phyloP scores from a whole-genome alignment of 2,797 vertebrate genomes.

The Microchirus variegatus region DNA sequence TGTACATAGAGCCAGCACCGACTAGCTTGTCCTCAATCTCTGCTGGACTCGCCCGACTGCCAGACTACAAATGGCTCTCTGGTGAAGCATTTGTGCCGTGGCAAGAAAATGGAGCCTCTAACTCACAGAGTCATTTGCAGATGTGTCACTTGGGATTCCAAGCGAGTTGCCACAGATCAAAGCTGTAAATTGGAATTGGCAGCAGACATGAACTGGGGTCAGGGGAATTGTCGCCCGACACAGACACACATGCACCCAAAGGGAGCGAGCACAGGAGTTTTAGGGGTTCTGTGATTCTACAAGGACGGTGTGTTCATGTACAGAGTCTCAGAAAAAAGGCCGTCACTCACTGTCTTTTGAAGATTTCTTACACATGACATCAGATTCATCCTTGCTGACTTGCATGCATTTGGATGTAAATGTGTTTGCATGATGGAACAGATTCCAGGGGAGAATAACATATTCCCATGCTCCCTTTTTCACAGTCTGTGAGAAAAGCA shows the following conservation, averaged over 20 bases:
- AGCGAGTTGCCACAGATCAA: conserved; percentile 73
- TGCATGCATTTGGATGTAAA: conserved; percentile 26
- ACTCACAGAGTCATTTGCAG: conserved; percentile 83
- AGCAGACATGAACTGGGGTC: conserved; percentile 79
- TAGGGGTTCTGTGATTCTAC: conserved; percentile 35
- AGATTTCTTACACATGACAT: conserved; percentile 29
- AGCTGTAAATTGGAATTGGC: conserved; percentile 83
- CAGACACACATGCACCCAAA: conserved; percentile 32
- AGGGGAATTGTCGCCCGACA: conserved; percentile 69
- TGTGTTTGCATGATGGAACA: conserved; percentile 24
- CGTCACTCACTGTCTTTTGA: conserved; percentile 31
- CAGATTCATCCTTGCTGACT: conserved; percentile 25
- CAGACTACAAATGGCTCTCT: conserved; percentile 75
- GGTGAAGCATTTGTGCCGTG: conserved; percentile 77
- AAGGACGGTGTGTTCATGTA: conserved; percentile 24
- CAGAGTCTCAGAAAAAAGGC: conserved; percentile 16
- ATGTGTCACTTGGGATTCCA: conserved; percentile 84
- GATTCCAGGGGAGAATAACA: conserved; percentile 33
- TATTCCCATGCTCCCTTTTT: conserved; percentile 63
- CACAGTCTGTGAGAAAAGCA: conserved; percentile 44
- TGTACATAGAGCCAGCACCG: conserved; percentile 59
- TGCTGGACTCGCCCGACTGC: conserved; percentile 56
- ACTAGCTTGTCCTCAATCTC: conserved; percentile 72
- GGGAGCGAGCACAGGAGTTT: conserved; percentile 30
- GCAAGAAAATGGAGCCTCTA: conserved; percentile 88